These are phyloP conservation scores for Festucalex cinctus DNA, from an alignment of 2,113 vertebrate species.

Conservation along the genomic window DNA sequence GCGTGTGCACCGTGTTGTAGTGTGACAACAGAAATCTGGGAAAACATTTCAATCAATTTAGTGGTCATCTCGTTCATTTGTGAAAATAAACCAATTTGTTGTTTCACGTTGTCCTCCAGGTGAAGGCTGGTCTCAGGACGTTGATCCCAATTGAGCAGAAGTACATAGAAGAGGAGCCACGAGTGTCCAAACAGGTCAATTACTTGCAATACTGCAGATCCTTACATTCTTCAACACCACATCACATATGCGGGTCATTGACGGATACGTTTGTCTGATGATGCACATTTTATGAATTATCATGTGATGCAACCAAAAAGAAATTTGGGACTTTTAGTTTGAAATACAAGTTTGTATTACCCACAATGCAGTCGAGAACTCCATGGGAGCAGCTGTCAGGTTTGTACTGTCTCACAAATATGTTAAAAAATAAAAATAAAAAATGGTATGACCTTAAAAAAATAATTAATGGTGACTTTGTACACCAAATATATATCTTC, in stretches of 20 bases:
- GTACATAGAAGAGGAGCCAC: constrained; percentile 96
- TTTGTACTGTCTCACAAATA: no score
- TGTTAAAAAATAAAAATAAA: no score
- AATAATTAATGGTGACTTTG: no score
- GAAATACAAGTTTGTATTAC: no score
- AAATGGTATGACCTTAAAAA: no score
- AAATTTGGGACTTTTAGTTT: no score
- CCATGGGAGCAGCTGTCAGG: no score
- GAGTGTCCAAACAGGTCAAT: constrained; percentile 97
- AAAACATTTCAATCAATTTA: not conserved
- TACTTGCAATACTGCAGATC: constrained; percentile 8
- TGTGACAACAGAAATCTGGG: not conserved
- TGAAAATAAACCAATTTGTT: not conserved
- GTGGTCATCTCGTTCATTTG: not conserved
- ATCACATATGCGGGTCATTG: not conserved
- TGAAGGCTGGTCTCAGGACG: constrained; percentile 94
- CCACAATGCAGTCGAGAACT: no score
- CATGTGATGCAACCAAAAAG: no score
- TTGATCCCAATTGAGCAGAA: constrained; percentile 95
- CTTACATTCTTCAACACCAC: constrained; percentile 11
- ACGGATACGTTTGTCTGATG: no score
- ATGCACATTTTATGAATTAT: no score
- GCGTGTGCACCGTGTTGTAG: constrained; percentile 30
- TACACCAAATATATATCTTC: no score
- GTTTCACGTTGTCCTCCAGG: constrained; percentile 75